Evolutionary conservation across 2,888 invertebrate species (phyloP).

Genomic region (Callyntrura guangdongensis): DNA sequence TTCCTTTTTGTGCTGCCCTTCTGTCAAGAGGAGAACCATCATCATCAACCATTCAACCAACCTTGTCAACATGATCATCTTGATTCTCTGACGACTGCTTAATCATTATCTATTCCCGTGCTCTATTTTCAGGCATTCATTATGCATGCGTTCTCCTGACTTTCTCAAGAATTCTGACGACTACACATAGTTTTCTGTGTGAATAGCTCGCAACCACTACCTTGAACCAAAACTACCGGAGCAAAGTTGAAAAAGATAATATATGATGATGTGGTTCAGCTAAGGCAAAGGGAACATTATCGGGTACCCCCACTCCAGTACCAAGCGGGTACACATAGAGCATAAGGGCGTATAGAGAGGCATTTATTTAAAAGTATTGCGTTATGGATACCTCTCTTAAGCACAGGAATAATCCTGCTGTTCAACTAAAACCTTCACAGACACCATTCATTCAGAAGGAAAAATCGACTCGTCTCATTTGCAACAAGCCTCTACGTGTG

Average conservation of each 20-base stretch:
- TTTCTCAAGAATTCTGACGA: constrained; percentile 61
- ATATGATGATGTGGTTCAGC: constrained; percentile 13
- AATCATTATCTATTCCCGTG: constrained; percentile 65
- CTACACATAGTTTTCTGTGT: constrained; percentile 23
- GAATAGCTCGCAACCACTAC: constrained; percentile 11
- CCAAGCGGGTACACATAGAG: neutral
- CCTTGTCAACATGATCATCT: constrained; percentile 63
- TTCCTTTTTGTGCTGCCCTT: neutral
- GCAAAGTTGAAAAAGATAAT: neutral
- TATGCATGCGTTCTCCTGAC: constrained; percentile 66
- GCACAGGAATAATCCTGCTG: too few relatives aligned
- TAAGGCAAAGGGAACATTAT: neutral
- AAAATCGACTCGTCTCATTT: neutral
- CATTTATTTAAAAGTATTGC: neutral
- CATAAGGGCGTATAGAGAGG: neutral
- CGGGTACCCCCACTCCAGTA: neutral
- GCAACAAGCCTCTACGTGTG: too few relatives aligned
- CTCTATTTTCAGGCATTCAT: constrained; percentile 65
- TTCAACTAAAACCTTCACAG: too few relatives aligned
- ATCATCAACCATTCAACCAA: constrained; percentile 34
- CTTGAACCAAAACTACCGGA: neutral
- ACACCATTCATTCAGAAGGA: neutral
- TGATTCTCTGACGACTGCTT: neutral
- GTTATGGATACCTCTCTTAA: too few relatives aligned
- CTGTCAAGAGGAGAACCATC: constrained; percentile 37